Evolutionary conservation across 2,797 vertebrate species (phyloP).

Genomic region (Eupleurogrammus muticus): DNA sequence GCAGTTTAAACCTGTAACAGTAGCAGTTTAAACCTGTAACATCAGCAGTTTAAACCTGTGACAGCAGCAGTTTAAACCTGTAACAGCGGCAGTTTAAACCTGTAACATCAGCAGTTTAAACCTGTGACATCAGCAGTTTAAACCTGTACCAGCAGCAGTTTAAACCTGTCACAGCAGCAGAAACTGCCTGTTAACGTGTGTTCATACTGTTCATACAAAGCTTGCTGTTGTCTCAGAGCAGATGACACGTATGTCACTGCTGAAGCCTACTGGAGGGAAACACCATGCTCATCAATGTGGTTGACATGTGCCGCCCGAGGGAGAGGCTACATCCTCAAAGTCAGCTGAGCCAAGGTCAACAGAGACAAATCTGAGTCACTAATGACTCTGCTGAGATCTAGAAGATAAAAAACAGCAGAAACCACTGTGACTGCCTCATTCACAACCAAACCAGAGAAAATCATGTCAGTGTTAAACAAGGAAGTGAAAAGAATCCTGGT

Average conservation of each 20-base stretch:
- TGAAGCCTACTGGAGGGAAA: constrained; percentile 49
- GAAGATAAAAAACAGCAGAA: constrained; percentile 36
- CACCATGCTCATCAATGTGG: constrained; percentile 59
- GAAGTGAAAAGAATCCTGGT: constrained; percentile 69
- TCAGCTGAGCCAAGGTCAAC: constrained; percentile 74
- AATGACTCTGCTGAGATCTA: constrained; percentile 61
- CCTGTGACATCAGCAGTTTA: too few relatives aligned
- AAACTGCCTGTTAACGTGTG: too few relatives aligned
- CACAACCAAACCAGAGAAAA: constrained; percentile 12
- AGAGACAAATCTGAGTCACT: constrained; percentile 60
- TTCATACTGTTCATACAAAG: too few relatives aligned
- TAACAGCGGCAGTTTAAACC: too few relatives aligned
- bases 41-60: too few relatives aligned
- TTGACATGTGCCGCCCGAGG: constrained; percentile 71
- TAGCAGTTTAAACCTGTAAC: too few relatives aligned
- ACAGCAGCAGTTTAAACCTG: too few relatives aligned
- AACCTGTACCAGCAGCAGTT: too few relatives aligned
- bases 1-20: too few relatives aligned
- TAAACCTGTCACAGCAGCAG: too few relatives aligned
- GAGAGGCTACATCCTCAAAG: constrained; percentile 77
- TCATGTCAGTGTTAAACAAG: constrained; percentile 74
- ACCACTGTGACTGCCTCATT: constrained; percentile 34
- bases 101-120: too few relatives aligned
- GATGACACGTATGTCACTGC: constrained; percentile 34
- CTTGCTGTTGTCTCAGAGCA: too few relatives aligned